Evolutionary conservation across 92 coral and sea anemone genomes (phyloP), one percentile per base, ranked within the genome.

Genomic region (Umimayanthus kanabou): DNA sequence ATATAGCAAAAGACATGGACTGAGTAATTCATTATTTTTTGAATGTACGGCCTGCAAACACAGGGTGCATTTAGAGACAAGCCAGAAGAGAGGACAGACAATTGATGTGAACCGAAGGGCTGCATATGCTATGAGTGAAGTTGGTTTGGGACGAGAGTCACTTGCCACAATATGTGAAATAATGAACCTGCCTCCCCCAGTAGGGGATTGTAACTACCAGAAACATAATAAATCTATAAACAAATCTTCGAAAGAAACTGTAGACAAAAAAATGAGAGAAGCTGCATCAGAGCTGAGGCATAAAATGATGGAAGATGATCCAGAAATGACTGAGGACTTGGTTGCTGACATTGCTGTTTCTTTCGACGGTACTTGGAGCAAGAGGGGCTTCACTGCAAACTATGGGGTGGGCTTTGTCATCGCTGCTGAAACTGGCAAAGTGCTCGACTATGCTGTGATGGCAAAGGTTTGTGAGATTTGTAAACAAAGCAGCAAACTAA

Each of bases 401-500:
- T 82, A 88, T 80, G 80, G 91, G 40, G 87, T 91, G 70, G 89
- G 90, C 29, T 85, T 91, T 91, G 91, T 88, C 28, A 91, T 91
- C 26, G 84, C 89, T 14, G 93, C 91, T 14, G 88, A 81, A 40
- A 88, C 93, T 74, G 90, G 93, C 47, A 86, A 88, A 80, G 93
- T 91, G 37, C 86, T 91, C 26, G 91, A 91, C 79, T 55, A 73
- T 73, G 91, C 79, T 65, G 91, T 91, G 18, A 70, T 88, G 80
- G 81, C 88, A 33, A 91, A 91, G 67, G 77, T 83, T 25, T 91
- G 90, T 57, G 72, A 49, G 40, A 26, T 43, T 43, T 91, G 93
- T 78, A 37, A 85, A 50, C 89, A 91, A 78, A 76, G 66, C 30
- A 80, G 45, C 66, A 85, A 84, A 40, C 42, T 72, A 33, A 72